Evolutionary conservation across 2,797 vertebrate genomes (phyloP).

Genomic region (Carduelis carduelis): DNA sequence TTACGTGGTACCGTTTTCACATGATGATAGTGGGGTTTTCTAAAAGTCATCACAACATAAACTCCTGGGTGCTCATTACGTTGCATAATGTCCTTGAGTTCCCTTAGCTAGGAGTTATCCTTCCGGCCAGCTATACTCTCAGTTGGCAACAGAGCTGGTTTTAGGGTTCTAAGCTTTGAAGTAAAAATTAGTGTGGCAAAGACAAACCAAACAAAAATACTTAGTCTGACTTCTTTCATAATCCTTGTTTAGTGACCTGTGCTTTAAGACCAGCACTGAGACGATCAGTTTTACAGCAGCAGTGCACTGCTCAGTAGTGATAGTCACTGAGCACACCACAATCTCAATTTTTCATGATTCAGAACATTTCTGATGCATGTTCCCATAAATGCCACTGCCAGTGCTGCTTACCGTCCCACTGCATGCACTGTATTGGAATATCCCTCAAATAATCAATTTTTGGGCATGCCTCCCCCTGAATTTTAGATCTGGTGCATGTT

Average conservation of each 20-base stretch:
- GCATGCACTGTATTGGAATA: background rate
- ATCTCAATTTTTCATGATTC: background rate
- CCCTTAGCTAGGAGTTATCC: background rate
- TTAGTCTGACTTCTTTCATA: background rate
- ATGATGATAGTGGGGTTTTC: background rate
- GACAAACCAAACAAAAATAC: background rate
- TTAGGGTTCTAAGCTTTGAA: background rate
- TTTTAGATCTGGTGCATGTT: constrained; percentile 1
- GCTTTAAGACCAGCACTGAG: background rate
- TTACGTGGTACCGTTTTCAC: background rate
- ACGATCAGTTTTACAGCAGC: background rate
- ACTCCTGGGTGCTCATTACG: background rate
- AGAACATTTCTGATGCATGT: background rate
- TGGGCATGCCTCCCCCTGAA: background rate
- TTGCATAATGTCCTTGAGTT: background rate
- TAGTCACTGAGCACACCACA: background rate
- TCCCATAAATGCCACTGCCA: background rate
- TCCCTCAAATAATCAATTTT: background rate
- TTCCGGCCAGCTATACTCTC: background rate
- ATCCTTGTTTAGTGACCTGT: background rate
- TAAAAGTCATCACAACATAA: background rate
- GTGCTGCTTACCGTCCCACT: background rate
- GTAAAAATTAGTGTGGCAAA: background rate
- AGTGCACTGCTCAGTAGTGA: background rate
- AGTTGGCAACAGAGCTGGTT: background rate